Percentiles rank a stretch among this genome's conserved stretches.
Evolutionary conservation across 2,888 invertebrate genomes (phyloP).

Genomic region (Quadroppia sp.): DNA sequence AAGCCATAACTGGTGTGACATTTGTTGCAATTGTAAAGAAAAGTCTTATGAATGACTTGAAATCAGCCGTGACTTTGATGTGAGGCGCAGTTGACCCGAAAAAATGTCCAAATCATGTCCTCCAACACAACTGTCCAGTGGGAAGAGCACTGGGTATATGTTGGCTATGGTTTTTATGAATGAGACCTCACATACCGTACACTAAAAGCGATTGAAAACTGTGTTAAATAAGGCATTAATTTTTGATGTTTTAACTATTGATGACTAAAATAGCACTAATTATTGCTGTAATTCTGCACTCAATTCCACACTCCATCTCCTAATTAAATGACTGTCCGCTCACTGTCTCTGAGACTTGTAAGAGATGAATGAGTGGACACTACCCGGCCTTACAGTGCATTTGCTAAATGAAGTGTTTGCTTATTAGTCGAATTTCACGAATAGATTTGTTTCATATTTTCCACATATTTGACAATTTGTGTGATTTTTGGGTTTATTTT

Average conservation of each 20-base stretch:
- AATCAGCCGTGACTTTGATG: conserved; percentile 5
- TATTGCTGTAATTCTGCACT: background rate
- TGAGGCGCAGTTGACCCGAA: background rate
- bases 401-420: background rate
- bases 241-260: conserved; percentile 7
- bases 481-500: background rate
- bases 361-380: background rate
- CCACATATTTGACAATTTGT: background rate
- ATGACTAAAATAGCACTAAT: background rate
- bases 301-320: background rate
- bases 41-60: background rate
- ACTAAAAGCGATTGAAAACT: background rate
- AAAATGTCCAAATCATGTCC: conserved; percentile 16
- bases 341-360: background rate
- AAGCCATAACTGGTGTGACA: background rate
- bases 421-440: background rate
- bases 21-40: background rate
- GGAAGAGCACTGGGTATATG: background rate
- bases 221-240: background rate
- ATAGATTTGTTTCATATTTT: background rate
- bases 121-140: background rate
- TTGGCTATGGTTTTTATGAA: background rate
- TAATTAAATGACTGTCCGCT: too few species aligned
- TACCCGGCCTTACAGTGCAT: background rate
- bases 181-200: conserved; percentile 3